Base-by-base conservation (phyloP, 1,140 invertebrate species). In the Caerostris darwini region DNA sequence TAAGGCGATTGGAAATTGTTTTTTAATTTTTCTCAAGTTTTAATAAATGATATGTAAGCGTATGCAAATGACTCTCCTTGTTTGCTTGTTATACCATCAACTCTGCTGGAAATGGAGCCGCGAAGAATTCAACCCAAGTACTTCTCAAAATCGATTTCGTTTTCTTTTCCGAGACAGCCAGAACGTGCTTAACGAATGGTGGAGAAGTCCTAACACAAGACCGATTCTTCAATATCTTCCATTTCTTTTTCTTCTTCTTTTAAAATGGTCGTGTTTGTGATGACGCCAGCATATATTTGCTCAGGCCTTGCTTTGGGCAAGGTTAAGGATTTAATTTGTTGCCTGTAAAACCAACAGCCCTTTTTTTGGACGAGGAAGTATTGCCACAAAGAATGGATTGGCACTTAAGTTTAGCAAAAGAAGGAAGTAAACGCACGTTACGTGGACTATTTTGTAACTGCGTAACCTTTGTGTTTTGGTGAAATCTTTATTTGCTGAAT, bases 311-410 rank as follows among this genome's bases (percentile, higher is more conserved):
- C 89, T 56, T 77, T n/a, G 57, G 89, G 89, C 89, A 90, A 90
- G 89, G 89, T 90, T 90, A 90, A 14, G 19, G 89, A 67, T 59
- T 81, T 67, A 90, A 90, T 90, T 81, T n/a, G 10, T n/a, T 34
- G 69, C 50, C 53, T 56, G 69, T 61, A 50, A 90, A 90, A 90
- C 81, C 81, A 81, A 90, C 89, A 58, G 34, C 89, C 61, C 10
- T 89, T 89, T 34, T 64, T 81, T 34, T 12, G 69, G 50, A 90
- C 14, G 17, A 90, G 89, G 89, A 90, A 90, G 89, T 90, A 14
- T 6, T 90, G 56, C 54, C 71, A 67, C 50, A 77, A 57, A 90
- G n/a, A 90, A 87, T 19, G 53, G 59, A 83, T 83, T 34, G 54
- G 34, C 71, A 77, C 71, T 77, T 77, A 14, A 77, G 8, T 77